Conservation (phyloP, 2,888 invertebrate species). For the Blomia tropicalis region DNA sequence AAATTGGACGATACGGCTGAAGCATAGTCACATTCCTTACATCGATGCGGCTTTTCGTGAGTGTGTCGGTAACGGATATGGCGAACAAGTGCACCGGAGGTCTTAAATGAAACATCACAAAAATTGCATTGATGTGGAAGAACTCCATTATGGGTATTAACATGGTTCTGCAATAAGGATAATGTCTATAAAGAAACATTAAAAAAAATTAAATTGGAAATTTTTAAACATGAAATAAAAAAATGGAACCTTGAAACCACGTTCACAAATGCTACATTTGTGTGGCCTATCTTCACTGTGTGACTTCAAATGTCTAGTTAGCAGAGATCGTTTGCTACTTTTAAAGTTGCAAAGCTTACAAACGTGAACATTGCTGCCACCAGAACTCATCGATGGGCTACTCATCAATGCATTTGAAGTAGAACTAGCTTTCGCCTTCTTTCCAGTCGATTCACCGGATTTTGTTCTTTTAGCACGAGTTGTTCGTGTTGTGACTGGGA, state of each 20-base stretch:
- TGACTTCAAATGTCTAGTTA: slow-evolving; percentile 82
- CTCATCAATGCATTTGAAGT: no score
- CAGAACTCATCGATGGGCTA: background rate
- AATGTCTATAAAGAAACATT: slow-evolving; percentile 44
- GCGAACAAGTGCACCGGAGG: slow-evolving; percentile 49
- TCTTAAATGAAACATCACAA: slow-evolving; percentile 72
- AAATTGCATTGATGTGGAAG: slow-evolving; percentile 77
- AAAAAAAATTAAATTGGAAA: background rate
- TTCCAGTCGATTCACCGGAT: slow-evolving; percentile 47
- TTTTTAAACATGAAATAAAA: background rate
- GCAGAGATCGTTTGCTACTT: slow-evolving; percentile 67
- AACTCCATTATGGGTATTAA: slow-evolving; percentile 87
- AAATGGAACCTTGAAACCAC: slow-evolving; percentile 57
- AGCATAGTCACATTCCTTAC: slow-evolving; percentile 86
- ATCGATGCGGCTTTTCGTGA: slow-evolving; percentile 92
- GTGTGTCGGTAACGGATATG: slow-evolving; percentile 89
- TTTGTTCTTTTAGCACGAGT: slow-evolving; percentile 47
- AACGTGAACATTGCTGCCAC: slow-evolving; percentile 42
- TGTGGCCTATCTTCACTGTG: slow-evolving; percentile 86
- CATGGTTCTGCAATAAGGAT: slow-evolving; percentile 79
- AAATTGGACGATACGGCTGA: slow-evolving; percentile 89
- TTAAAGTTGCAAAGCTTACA: slow-evolving; percentile 84
- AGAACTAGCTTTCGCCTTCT: slow-evolving; percentile 32
- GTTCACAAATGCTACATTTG: slow-evolving; percentile 78
- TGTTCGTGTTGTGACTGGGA: slow-evolving; percentile 40